phyloP scores from a whole-genome alignment of 2,113 vertebrate species.

The Triplophysa siluroides region DNA sequence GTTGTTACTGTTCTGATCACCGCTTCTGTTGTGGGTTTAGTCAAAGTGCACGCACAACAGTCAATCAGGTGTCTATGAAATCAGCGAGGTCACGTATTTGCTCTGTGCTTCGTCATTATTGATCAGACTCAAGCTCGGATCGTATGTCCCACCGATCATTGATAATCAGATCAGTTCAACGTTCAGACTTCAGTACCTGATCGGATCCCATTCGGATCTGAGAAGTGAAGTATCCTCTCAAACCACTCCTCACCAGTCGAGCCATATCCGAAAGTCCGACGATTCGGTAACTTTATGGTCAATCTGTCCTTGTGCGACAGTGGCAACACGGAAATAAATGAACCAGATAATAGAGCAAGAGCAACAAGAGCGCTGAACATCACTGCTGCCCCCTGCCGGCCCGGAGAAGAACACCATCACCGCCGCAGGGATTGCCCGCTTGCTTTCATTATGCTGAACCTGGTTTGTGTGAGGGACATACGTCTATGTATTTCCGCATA shows the following conservation, averaged over 20 bases:
- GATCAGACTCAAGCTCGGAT: too few relatives aligned
- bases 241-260: neutral
- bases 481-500: too few relatives aligned
- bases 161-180: neutral
- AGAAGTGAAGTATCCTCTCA: slow-evolving; percentile 6
- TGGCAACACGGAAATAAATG: neutral
- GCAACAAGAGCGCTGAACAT: neutral
- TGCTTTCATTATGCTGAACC: too few relatives aligned
- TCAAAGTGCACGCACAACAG: slow-evolving; percentile 59
- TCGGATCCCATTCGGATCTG: slow-evolving; percentile 19
- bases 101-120: neutral
- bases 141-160: slow-evolving; percentile 53
- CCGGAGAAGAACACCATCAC: neutral
- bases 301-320: neutral
- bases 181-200: neutral
- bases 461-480: too few relatives aligned
- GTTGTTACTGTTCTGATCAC: slow-evolving; percentile 24
- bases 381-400: neutral
- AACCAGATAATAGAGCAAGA: neutral
- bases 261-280: neutral
- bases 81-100: neutral
- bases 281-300: too few relatives aligned
- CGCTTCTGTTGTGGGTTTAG: slow-evolving; percentile 65
- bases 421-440: neutral
- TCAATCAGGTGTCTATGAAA: slow-evolving; percentile 37